These are phyloP conservation scores for Ormyrus thymus DNA, from an alignment of 2,888 invertebrate genomes.

Conservation along the genomic window DNA sequence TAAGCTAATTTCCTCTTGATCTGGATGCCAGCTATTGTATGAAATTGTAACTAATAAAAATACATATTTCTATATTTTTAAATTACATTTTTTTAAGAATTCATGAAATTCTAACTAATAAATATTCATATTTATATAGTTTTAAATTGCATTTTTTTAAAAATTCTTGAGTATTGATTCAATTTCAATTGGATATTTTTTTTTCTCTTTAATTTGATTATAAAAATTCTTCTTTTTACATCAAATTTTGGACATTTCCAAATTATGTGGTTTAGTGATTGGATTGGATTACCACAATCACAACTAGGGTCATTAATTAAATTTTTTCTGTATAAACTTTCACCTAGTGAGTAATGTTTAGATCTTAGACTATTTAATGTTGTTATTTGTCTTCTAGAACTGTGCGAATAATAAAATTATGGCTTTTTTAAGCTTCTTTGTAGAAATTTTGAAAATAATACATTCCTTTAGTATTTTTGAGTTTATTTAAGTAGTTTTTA, in stretches of 20 bases:
- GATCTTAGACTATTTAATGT: constrained; percentile 25
- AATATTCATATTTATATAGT: too few species aligned
- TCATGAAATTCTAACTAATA: too few species aligned
- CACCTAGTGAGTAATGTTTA: constrained; percentile 8
- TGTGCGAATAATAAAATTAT: neutral
- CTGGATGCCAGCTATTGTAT: too few species aligned
- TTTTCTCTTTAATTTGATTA: constrained; percentile 14
- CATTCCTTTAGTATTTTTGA: neutral
- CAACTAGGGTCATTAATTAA: neutral
- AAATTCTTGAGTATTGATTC: neutral
- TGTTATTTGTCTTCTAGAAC: constrained; percentile 1
- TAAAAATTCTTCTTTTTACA: neutral
- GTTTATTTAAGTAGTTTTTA: neutral
- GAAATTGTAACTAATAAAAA: too few species aligned
- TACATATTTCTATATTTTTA: too few species aligned
- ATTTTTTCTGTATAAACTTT: constrained; percentile 25
- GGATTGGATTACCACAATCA: neutral
- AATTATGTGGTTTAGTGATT: constrained; percentile 1
- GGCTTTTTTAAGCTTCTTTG: neutral
- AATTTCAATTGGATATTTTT: neutral
- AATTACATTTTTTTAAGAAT: too few species aligned
- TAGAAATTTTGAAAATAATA: constrained; percentile 2
- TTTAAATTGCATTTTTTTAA: too few species aligned
- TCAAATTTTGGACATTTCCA: constrained; percentile 8
- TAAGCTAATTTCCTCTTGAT: too few species aligned